These are phyloP conservation scores for Peromyscus californicus DNA, from an alignment of 2,113 vertebrate species.

Conservation along the genomic window DNA sequence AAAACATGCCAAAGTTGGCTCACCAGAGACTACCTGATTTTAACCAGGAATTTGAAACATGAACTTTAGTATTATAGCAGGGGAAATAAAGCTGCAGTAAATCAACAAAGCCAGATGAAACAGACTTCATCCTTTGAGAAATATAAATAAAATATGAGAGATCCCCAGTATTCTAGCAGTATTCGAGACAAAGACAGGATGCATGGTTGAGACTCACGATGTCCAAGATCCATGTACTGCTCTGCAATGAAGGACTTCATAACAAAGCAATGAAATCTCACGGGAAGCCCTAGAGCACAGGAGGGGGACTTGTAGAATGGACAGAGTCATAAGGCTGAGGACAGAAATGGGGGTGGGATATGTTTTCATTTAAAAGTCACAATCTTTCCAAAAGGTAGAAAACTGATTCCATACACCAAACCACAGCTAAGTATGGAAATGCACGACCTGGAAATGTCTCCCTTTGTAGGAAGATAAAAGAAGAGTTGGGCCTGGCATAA, in stretches of 20 bases:
- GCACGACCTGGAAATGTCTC: not conserved
- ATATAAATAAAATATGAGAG: not conserved
- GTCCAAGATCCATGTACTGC: fast-evolving
- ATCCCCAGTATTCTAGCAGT: not conserved
- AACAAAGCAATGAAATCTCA: not conserved
- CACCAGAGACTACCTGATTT: not conserved
- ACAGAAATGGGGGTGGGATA: fast-evolving
- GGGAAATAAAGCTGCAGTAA: not conserved
- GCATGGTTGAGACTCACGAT: fast-evolving
- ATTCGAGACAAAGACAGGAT: not conserved
- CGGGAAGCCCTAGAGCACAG: fast-evolving
- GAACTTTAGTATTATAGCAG: not conserved
- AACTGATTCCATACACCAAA: not conserved
- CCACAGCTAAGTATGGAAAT: not conserved
- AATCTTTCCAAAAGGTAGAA: not conserved
- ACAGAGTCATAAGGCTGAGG: not conserved
- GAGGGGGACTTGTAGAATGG: not conserved
- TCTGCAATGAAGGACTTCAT: fast-evolving
- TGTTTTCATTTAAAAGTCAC: not conserved
- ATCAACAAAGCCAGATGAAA: not conserved
- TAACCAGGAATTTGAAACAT: constrained; percentile 3
- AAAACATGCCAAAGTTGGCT: not conserved
- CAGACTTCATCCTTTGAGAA: not conserved
- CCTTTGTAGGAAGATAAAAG: no score
- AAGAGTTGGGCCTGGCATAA: no score